Percentiles rank a stretch among this genome's conserved stretches.
Conservation (phyloP, 2,113 vertebrate species). For the Siphamia tubifer region DNA sequence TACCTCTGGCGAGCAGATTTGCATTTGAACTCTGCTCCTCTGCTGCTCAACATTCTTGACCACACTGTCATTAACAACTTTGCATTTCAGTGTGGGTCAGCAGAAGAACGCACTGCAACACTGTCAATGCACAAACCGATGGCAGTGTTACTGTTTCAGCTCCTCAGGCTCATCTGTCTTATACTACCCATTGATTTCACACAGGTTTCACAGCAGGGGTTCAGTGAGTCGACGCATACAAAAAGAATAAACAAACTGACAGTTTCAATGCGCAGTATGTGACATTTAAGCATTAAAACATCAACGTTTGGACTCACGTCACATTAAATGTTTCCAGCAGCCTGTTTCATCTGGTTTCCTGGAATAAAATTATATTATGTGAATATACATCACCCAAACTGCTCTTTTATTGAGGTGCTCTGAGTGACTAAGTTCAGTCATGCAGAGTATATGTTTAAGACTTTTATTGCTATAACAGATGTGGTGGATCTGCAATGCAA, state of each 20-base stretch:
- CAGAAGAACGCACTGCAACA: conserved; percentile 15
- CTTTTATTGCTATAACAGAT: too few species aligned
- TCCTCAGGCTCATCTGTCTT: neutral
- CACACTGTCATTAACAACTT: conserved; percentile 27
- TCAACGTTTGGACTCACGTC: too few species aligned
- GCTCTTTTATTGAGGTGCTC: too few species aligned
- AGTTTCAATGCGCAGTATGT: too few species aligned
- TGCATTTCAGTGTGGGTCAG: conserved; percentile 43
- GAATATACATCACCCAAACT: too few species aligned
- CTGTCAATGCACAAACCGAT: conserved; percentile 9
- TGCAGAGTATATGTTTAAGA: too few species aligned
- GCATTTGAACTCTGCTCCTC: conserved; percentile 24
- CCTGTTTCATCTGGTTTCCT: too few species aligned
- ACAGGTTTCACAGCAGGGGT: neutral
- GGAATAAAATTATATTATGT: too few species aligned
- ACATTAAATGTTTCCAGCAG: too few species aligned
- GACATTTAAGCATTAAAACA: too few species aligned
- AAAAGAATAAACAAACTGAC: neutral
- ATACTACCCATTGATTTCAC: neutral
- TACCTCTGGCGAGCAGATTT: conserved; percentile 17
- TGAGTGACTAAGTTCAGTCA: too few species aligned
- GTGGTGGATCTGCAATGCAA: too few species aligned
- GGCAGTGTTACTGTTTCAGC: neutral
- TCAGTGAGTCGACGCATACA: neutral
- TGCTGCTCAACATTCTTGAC: conserved; percentile 45